phyloP scores from a whole-genome alignment of 2,888 invertebrate species.

The Agriotes lineatus region DNA sequence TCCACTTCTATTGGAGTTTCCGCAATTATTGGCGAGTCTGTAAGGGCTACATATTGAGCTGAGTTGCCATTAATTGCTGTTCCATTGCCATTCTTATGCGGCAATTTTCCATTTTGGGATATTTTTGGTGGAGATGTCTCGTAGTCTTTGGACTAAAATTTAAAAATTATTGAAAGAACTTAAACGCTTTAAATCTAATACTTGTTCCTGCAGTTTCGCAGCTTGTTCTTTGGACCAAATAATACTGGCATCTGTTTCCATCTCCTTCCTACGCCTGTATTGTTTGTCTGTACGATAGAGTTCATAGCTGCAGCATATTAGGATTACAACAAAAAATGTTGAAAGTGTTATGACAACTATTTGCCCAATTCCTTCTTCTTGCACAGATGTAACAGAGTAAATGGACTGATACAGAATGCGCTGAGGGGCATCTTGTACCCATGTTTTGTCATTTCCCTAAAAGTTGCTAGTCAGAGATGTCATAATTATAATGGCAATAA shows the following conservation, averaged over 20 bases:
- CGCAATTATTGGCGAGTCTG: slow-evolving; percentile 58
- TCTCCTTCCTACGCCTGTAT: slow-evolving; percentile 78
- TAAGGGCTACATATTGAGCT: slow-evolving; percentile 4
- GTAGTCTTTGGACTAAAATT: slow-evolving; percentile 35
- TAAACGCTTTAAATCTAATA: slow-evolving; percentile 1
- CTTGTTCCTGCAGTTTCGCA: slow-evolving; percentile 65
- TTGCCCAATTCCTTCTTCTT: slow-evolving; percentile 83
- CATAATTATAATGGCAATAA: too few species aligned
- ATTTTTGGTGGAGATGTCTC: slow-evolving; percentile 37
- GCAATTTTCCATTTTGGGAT: slow-evolving; percentile 61
- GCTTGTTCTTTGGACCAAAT: slow-evolving; percentile 82
- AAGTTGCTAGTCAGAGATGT: too few species aligned
- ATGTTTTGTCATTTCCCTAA: slow-evolving; percentile 82
- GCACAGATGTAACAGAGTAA: slow-evolving; percentile 79
- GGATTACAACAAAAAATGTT: slow-evolving; percentile 79
- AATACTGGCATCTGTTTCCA: slow-evolving; percentile 82
- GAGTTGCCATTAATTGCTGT: slow-evolving; percentile 45
- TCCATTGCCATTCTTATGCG: slow-evolving; percentile 54
- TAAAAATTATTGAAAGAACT: not conserved
- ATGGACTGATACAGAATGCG: slow-evolving; percentile 81
- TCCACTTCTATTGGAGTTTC: slow-evolving; percentile 56
- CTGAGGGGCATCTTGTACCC: slow-evolving; percentile 88
- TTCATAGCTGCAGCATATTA: slow-evolving; percentile 77
- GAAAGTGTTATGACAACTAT: slow-evolving; percentile 85
- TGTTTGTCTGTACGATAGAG: slow-evolving; percentile 82